These are phyloP conservation scores for Paracentrotus lividus DNA, from an alignment of 53 echinoderm and acorn worm species.

Conservation along the genomic window DNA sequence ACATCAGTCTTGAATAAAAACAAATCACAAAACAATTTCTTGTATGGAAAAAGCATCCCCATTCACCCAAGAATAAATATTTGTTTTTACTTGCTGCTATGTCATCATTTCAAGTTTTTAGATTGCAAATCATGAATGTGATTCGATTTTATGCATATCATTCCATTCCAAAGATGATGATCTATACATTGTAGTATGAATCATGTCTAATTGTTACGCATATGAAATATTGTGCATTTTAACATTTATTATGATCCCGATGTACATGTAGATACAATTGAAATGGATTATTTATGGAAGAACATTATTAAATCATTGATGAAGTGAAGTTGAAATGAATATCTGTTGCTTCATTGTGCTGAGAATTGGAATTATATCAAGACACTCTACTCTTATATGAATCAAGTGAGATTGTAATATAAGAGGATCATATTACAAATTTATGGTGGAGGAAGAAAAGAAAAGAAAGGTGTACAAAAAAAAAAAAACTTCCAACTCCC, in stretches of 20 bases:
- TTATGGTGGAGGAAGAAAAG: no score
- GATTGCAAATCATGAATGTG: background rate
- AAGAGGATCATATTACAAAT: no score
- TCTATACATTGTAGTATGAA: background rate
- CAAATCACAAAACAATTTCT: background rate
- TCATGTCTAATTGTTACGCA: background rate
- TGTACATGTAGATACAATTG: constrained; percentile 64
- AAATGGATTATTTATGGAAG: constrained; percentile 61
- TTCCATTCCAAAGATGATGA: constrained; percentile 10
- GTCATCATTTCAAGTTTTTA: no score
- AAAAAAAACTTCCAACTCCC: no score
- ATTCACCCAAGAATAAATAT: no score
- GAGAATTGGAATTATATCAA: no score
- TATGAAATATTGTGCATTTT: background rate
- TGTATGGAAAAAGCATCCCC: no score
- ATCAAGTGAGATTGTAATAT: no score
- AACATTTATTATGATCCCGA: constrained; percentile 2
- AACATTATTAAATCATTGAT: constrained; percentile 47
- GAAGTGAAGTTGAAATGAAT: background rate
- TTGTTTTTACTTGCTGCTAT: no score
- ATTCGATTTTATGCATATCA: no score
- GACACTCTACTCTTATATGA: no score
- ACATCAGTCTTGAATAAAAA: background rate
- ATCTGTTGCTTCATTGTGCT: background rate
- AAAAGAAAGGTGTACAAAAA: no score